phyloP scores from a whole-genome alignment of 2,888 invertebrate genomes.

The Matsumyia berberina region DNA sequence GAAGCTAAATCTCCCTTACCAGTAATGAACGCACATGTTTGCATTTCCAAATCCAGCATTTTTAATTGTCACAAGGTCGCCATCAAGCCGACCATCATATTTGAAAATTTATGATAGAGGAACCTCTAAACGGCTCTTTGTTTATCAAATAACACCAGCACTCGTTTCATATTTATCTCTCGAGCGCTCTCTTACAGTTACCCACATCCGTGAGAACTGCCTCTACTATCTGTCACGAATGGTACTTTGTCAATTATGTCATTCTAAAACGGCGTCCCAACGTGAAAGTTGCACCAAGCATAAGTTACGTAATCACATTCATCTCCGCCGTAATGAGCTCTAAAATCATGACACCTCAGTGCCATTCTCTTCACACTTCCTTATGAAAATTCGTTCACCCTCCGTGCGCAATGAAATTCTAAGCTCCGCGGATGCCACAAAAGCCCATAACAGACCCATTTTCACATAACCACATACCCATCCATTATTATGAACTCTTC shows the following conservation, averaged over 20 bases:
- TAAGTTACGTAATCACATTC: constrained; percentile 28
- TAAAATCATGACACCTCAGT: constrained; percentile 59
- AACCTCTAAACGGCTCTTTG: neutral
- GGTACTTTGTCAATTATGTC: constrained; percentile 33
- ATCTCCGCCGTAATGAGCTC: constrained; percentile 21
- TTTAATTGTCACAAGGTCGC: too few relatives aligned
- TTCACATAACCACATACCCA: constrained; percentile 54
- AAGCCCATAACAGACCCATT: constrained; percentile 37
- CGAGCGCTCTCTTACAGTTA: neutral
- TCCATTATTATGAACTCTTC: constrained; percentile 61
- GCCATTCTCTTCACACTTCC: constrained; percentile 58
- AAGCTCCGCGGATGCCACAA: constrained; percentile 22
- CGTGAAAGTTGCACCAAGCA: constrained; percentile 32
- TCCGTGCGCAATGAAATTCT: constrained; percentile 58
- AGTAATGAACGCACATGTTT: too few relatives aligned
- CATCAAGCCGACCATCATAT: neutral
- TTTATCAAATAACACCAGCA: neutral
- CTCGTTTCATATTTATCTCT: neutral
- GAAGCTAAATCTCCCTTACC: too few relatives aligned
- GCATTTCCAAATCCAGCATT: too few relatives aligned
- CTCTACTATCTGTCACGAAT: neutral
- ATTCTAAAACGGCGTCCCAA: constrained; percentile 1
- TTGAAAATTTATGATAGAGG: neutral
- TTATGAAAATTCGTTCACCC: constrained; percentile 33
- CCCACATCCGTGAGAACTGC: constrained; percentile 15